Base-by-base conservation (phyloP, 2,888 invertebrate species). In the Epicampocera succincta region DNA sequence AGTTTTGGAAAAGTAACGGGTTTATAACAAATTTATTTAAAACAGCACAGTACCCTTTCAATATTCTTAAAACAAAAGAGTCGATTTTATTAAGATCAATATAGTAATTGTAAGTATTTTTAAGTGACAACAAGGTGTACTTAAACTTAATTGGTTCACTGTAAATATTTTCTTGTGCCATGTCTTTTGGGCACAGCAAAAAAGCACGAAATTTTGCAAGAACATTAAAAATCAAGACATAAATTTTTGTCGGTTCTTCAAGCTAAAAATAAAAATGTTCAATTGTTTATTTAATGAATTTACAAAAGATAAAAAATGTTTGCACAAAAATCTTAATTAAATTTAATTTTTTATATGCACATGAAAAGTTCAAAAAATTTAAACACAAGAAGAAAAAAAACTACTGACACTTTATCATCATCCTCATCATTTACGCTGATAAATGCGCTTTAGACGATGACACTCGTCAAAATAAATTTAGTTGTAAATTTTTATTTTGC, bases 381-480 rank as follows among this genome's bases (percentile, higher is more conserved):
- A 21, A 8, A 38, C 3, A 50, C 44, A 46, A n/a, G 25, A 29
- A 12, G 9, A 29, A 52, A 21, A 9, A 21, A 13, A 17, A 58
- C 0, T 19, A 17, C 54, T 25, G 56, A 40, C 73, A 65, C 56
- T 74, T 65, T 56, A 56, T 74, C 73, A 74, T 74, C 73, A 56
- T 46, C 21, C 46, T 56, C 46, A 74, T 74, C 44, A 65, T 65
- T 54, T 25, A 46, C 44, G 15, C 38, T 65, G 42, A 54, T 46
- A 74, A 65, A 74, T 38, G 48, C 15, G 50, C 33, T n/a, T 19
- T 44, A 54, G 33, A 38, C 56, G 46, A 38, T 38, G 65, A 40
- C 56, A 74, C 54, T 56, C 46, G 65, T 74, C 73, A 63, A 56
- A 65, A 54, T 38, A 56, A 65, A 74, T 74, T 46, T 48, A 48